phyloP scores from a whole-genome alignment of 1,140 invertebrate species.

The Scaptomyza graminum region DNA sequence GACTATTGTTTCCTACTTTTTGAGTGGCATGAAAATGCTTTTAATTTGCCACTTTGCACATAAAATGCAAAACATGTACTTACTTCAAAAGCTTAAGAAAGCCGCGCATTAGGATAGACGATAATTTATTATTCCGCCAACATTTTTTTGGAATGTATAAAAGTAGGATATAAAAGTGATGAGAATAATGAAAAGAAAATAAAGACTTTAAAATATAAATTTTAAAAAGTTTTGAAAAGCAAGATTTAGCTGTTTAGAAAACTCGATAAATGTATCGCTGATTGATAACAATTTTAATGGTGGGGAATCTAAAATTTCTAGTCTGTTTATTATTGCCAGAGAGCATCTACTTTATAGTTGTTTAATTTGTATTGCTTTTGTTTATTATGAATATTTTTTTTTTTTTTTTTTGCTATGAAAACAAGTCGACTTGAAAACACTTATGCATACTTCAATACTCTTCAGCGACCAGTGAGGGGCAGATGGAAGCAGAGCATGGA shows the following conservation, averaged over 20 bases:
- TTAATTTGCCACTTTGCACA: constrained; percentile 59
- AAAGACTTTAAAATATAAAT: neutral
- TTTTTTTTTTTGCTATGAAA: too few species aligned
- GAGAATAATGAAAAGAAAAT: too few species aligned
- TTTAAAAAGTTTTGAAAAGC: neutral
- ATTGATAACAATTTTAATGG: too few species aligned
- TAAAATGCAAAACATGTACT: constrained; percentile 24
- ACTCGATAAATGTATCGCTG: too few species aligned
- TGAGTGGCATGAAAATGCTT: constrained; percentile 69
- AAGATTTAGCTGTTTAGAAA: too few species aligned
- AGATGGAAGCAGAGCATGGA: neutral
- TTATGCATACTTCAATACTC: constrained; percentile 17
- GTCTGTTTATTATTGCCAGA: too few species aligned
- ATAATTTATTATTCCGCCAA: neutral
- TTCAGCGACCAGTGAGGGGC: constrained; percentile 1
- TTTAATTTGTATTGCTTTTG: constrained; percentile 22
- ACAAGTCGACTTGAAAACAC: constrained; percentile 34
- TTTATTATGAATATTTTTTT: constrained; percentile 31
- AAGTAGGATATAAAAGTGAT: too few species aligned
- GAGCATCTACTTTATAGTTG: too few species aligned
- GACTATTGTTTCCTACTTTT: constrained; percentile 53
- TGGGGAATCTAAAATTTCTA: too few species aligned
- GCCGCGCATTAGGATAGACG: constrained; percentile 18
- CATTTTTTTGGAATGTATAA: neutral
- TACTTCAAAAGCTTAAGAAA: constrained; percentile 6